phyloP scores from a whole-genome alignment of 2,113 vertebrate species.

The Microcebus ravelobensis region DNA sequence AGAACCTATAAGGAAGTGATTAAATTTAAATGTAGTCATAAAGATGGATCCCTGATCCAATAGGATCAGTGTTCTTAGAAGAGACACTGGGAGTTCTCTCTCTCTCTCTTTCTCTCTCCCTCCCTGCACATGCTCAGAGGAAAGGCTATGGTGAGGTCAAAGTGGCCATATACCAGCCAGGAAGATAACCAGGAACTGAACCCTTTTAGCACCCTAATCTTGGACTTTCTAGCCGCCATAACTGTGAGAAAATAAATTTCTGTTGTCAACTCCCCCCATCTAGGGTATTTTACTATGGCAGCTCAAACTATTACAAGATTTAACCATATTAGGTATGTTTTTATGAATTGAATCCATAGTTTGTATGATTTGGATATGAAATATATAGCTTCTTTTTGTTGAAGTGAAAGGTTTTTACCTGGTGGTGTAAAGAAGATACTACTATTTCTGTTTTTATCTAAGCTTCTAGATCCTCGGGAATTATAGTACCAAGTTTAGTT shows the following conservation, averaged over 20 bases:
- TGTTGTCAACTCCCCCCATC: background rate
- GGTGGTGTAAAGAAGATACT: background rate
- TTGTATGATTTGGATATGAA: conserved; percentile 14
- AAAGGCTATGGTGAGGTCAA: background rate
- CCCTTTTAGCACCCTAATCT: background rate
- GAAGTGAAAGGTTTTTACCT: conserved; percentile 28
- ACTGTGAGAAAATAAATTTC: conserved; percentile 15
- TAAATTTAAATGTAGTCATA: background rate
- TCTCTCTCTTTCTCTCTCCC: background rate
- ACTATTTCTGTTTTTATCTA: conserved; percentile 28
- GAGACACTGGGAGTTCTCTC: background rate
- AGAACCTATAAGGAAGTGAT: background rate
- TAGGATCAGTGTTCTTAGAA: conserved; percentile 17
- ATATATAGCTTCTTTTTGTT: conserved; percentile 16
- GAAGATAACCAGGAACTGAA: background rate
- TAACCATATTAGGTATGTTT: conserved; percentile 6
- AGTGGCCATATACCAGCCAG: background rate
- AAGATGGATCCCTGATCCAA: background rate
- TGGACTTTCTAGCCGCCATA: conserved; percentile 22
- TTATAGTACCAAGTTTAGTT: background rate
- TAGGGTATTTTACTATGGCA: conserved; percentile 2
- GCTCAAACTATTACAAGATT: background rate
- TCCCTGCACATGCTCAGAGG: background rate
- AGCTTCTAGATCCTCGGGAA: background rate
- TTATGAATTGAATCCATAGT: background rate